Percentiles rank a stretch among this genome's conserved stretches.
Conservation (phyloP, 2,113 vertebrate species). For the Menidia beryllina region DNA sequence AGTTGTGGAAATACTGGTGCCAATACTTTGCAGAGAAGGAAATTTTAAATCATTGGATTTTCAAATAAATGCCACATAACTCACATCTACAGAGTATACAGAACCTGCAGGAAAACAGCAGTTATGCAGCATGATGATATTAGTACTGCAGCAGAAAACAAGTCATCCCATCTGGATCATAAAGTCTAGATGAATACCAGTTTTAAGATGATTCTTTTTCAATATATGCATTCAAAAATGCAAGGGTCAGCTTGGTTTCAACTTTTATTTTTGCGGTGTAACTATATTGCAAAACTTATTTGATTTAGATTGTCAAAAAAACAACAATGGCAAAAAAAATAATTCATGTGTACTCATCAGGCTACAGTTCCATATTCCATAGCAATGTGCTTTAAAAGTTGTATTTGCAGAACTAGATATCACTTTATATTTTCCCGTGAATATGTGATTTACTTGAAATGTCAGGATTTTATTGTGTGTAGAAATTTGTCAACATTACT, state of each 20-base stretch:
- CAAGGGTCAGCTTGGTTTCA: background rate
- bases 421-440: background rate
- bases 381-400: slow-evolving; percentile 7
- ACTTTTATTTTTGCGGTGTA: background rate
- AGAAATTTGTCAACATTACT: slow-evolving; percentile 7
- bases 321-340: background rate
- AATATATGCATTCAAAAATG: background rate
- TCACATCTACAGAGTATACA: slow-evolving; percentile 40
- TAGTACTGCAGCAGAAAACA: slow-evolving; percentile 12
- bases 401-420: background rate
- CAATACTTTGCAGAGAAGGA: slow-evolving; percentile 42
- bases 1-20: slow-evolving; percentile 56
- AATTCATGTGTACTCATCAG: background rate
- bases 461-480: background rate
- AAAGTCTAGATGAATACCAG: background rate
- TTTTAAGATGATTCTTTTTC: background rate
- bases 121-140: slow-evolving; percentile 38
- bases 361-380: slow-evolving; percentile 11
- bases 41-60: slow-evolving; percentile 68
- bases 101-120: slow-evolving; percentile 40
- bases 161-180: slow-evolving; percentile 34
- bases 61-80: slow-evolving; percentile 75
- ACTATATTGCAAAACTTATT: background rate
- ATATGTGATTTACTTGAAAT: background rate
- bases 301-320: background rate